Evolutionary conservation across 2,113 vertebrate genomes (phyloP), one percentile per base, ranked within the genome.

Genomic region (Tretioscincus oriximinensis): DNA sequence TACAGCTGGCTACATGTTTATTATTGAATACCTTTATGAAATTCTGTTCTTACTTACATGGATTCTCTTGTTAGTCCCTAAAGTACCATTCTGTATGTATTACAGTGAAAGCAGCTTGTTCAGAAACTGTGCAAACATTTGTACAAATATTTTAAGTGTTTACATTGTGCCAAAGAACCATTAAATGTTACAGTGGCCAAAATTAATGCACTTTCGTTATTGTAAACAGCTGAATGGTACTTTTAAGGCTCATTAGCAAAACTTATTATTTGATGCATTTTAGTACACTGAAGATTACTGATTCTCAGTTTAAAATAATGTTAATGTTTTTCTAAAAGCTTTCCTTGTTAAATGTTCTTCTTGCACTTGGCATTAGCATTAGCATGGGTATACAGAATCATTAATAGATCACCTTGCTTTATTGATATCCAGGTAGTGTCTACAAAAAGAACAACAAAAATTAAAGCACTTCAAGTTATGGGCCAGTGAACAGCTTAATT

Each of bases 221-320:
- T 80, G 84, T 4, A 12, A 76, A 65, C 74, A 81, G 81, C 69
- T 67, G 82, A 80, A 84, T 49, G 73, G 81, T 20, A 85, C 88
- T 88, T 90, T 73, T 29, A 87, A 61, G 83, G 85, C 79, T 90
- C 75, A 82, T 85, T 78, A 86, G 76, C 78, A 77, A 84, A 87
- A 86, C 80, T 41, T 14, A 29, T 1, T 58, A 68, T n/a, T 35
- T 65, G 58, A 20, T 26, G 14, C 21, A 54, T 63, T 80, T 78
- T 69, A 54, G 76, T 26, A n/a, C 22, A 69, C 22, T 58, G 47
- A 29, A 29, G 18, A 16, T 16, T 22, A 70, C 60, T 28, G 22
- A 61, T 72, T 26, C 58, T 80, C 11, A 16, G 71, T 61, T 71
- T 63, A 79, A 79, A 70, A 70, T 28, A 29, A 45, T 71, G 8